phyloP scores from a whole-genome alignment of 2,113 vertebrate species.

The Geococcyx californianus region DNA sequence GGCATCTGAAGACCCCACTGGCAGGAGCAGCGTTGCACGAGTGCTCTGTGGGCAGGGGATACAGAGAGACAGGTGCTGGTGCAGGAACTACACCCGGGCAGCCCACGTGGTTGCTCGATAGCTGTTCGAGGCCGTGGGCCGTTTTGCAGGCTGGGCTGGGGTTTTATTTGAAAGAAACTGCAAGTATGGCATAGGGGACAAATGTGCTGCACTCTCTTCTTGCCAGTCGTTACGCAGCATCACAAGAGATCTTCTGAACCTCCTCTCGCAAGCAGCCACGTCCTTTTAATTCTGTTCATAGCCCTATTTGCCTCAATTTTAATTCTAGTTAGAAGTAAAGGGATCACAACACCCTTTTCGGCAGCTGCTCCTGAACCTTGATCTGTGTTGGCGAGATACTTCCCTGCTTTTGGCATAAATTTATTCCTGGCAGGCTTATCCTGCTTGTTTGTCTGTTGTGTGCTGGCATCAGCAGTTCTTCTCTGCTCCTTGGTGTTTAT shows the following conservation, averaged over 20 bases:
- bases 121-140: neutral
- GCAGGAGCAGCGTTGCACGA: accelerated
- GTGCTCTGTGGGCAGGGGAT: neutral
- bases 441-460: constrained; percentile 4
- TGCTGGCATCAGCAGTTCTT: constrained; percentile 34
- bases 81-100: neutral
- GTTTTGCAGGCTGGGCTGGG: neutral
- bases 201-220: neutral
- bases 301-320: neutral
- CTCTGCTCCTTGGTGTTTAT: neutral
- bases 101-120: accelerated
- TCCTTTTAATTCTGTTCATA: neutral
- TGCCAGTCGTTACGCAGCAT: neutral
- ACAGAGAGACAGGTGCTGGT: neutral
- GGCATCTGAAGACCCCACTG: neutral
- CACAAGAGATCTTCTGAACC: neutral
- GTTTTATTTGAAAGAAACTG: neutral
- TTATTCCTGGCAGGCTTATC: constrained; percentile 17
- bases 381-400: neutral
- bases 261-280: neutral
- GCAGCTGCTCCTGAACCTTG: constrained; percentile 8
- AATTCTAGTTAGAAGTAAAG: neutral
- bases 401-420: neutral
- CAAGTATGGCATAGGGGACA: neutral
- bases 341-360: neutral